A percentile compares a stretch with the other conserved stretches of the same genome.
Evolutionary conservation across 1,140 invertebrate species (phyloP).

Genomic region (Trissolcus basalis): DNA sequence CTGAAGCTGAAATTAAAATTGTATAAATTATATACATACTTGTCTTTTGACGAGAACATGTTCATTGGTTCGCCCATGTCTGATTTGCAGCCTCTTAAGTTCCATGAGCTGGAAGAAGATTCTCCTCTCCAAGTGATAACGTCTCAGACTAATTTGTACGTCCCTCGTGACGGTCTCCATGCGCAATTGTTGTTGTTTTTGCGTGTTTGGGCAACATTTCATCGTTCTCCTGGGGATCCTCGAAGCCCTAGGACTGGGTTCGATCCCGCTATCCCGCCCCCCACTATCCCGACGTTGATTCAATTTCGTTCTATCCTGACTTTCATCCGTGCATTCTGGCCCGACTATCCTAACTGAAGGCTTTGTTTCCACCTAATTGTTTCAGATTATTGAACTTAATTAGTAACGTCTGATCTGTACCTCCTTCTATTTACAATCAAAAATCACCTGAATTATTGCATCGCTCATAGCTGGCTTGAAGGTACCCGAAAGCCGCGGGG

Average conservation of each 20-base stretch:
- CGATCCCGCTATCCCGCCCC: conserved; percentile 73
- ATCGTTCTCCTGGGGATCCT: conserved; percentile 68
- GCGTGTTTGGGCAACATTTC: conserved; percentile 69
- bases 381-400: conserved; percentile 47
- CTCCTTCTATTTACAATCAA: conserved; percentile 47
- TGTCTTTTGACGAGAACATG: conserved; percentile 90
- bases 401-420: conserved; percentile 23
- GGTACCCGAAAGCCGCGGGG: conserved; percentile 37
- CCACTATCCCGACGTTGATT: conserved; percentile 71
- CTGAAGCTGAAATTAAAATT: conserved; percentile 2
- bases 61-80: conserved; percentile 92
- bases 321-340: conserved; percentile 52
- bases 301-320: conserved; percentile 51
- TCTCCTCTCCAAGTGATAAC: conserved; percentile 93
- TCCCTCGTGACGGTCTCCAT: conserved; percentile 73
- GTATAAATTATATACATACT: conserved; percentile 66
- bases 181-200: conserved; percentile 67
- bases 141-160: conserved; percentile 70
- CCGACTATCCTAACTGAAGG: conserved; percentile 56
- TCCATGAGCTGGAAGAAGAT: conserved; percentile 96
- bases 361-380: conserved; percentile 60
- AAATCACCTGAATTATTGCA: conserved; percentile 67
- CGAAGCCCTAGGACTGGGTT: conserved; percentile 74
- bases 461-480: conserved; percentile 58
- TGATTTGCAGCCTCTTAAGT: conserved; percentile 93